phyloP scores from a whole-genome alignment of 2,888 invertebrate genomes.

The Helicoverpa assulta region DNA sequence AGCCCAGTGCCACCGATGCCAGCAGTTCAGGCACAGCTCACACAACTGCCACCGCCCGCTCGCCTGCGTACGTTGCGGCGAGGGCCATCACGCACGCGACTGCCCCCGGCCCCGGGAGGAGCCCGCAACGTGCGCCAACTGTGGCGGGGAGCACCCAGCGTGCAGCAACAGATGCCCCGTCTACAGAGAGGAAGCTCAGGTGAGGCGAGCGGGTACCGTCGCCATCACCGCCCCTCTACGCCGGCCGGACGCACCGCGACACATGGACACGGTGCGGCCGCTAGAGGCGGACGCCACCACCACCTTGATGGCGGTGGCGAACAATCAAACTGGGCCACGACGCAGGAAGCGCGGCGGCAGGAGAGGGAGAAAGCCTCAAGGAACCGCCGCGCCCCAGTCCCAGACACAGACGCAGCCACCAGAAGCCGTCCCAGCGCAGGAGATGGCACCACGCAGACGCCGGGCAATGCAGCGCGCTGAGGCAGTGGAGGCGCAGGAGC shows the following conservation, averaged over 20 bases:
- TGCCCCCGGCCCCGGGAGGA: neutral
- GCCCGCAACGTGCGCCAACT: slow-evolving; percentile 43
- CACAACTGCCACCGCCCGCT: no score
- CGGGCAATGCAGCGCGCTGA: no score
- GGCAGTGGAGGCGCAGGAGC: neutral
- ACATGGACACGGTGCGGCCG: no score
- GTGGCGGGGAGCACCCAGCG: slow-evolving; percentile 14
- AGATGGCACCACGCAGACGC: no score
- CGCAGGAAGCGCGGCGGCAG: neutral
- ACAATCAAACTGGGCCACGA: neutral
- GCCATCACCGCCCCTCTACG: neutral
- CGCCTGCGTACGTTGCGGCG: no score
- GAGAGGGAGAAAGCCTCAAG: neutral
- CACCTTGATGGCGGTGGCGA: no score
- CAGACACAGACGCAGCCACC: no score
- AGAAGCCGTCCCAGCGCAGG: no score
- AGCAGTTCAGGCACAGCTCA: no score
- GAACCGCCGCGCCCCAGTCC: neutral
- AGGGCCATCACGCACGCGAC: neutral
- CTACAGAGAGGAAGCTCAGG: slow-evolving; percentile 12
- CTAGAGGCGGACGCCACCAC: no score
- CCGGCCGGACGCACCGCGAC: no score
- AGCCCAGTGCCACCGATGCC: no score
- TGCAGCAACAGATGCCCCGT: slow-evolving; percentile 43
- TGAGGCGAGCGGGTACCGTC: slow-evolving; percentile 30